Evolutionary conservation across 2,797 vertebrate species (phyloP).

Genomic region (Thripadectes ignobilis): DNA sequence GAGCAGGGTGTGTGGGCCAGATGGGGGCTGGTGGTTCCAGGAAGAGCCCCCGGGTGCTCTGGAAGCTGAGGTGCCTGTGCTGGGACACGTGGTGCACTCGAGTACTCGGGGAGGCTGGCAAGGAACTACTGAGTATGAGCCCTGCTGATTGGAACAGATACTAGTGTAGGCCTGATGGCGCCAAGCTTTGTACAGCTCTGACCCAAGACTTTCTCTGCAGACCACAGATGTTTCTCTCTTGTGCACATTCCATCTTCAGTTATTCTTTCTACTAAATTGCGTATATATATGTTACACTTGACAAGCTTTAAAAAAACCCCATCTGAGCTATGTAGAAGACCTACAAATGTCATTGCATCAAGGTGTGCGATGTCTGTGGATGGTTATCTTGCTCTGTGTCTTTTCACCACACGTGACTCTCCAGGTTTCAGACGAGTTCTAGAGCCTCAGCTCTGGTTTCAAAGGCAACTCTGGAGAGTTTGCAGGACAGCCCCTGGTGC

Average conservation of each 20-base stretch:
- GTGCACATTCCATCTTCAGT: not conserved
- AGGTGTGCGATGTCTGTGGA: rapidly evolving
- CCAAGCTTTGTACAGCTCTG: not conserved
- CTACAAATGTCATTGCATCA: rapidly evolving
- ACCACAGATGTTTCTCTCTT: not conserved
- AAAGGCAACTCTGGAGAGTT: not conserved
- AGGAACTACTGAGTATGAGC: not conserved
- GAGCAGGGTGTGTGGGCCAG: rapidly evolving
- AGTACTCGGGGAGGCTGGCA: not conserved
- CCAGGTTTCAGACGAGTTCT: not conserved
- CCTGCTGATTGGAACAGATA: not conserved
- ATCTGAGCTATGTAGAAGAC: not conserved
- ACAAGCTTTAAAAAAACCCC: not conserved
- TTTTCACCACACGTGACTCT: rapidly evolving
- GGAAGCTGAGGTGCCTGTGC: not conserved
- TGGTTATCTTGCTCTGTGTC: not conserved
- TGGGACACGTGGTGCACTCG: not conserved
- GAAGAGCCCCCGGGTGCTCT: not conserved
- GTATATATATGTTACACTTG: not conserved
- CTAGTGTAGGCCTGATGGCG: not conserved
- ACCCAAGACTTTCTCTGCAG: not conserved
- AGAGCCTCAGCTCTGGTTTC: not conserved
- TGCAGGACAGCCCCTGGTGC: not conserved
- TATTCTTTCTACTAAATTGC: not conserved
- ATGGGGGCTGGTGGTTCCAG: not conserved